These are phyloP conservation scores for Neogale vison DNA, from an alignment of 2,113 vertebrate species.

Conservation along the genomic window DNA sequence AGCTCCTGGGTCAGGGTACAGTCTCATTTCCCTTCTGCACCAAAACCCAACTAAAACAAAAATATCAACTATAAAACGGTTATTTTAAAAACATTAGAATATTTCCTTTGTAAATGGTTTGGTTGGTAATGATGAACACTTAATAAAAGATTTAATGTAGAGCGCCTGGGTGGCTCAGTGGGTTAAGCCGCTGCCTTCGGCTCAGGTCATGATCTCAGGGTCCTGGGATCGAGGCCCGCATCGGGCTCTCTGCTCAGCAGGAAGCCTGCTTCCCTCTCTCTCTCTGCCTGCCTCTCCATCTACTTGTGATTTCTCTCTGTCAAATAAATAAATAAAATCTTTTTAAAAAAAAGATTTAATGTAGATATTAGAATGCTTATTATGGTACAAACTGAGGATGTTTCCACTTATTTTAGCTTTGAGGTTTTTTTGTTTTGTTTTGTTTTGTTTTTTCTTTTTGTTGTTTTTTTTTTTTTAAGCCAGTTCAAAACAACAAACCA, in stretches of 20 bases:
- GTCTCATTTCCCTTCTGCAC: background rate
- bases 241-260: too few species aligned
- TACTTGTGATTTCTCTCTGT: too few species aligned
- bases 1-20: background rate
- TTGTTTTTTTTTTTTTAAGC: background rate
- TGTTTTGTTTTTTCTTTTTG: background rate
- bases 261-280: too few species aligned
- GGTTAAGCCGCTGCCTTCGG: too few species aligned
- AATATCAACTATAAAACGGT: background rate
- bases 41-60: slow-evolving; percentile 3
- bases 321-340: too few species aligned
- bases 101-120: background rate
- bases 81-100: slow-evolving; percentile 23
- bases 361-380: background rate
- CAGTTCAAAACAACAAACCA: background rate
- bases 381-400: background rate
- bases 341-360: background rate
- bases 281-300: too few species aligned
- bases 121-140: background rate
- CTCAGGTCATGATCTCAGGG: too few species aligned
- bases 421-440: background rate
- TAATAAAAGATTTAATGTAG: background rate
- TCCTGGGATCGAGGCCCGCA: too few species aligned
- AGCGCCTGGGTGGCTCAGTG: too few species aligned
- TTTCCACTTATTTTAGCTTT: background rate